phyloP scores from a whole-genome alignment of 2,113 vertebrate genomes.

The Psilopogon haemacephalus region DNA sequence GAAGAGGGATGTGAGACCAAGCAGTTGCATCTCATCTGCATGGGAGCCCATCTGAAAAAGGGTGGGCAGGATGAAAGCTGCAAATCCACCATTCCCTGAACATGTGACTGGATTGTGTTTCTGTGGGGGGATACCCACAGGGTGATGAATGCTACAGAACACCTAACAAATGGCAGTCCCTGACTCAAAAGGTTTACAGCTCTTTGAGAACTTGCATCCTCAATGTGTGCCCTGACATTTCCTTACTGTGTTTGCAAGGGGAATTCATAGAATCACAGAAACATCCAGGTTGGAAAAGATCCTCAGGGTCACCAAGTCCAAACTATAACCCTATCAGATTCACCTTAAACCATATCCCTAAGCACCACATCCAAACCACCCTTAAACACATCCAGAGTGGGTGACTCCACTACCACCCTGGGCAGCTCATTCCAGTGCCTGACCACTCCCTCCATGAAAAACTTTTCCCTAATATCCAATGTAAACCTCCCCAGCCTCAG shows the following conservation, averaged over 20 bases:
- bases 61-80: neutral
- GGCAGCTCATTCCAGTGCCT: too few relatives aligned
- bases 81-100: neutral
- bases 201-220: neutral
- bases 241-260: neutral
- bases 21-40: accelerated
- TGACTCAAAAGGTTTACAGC: neutral
- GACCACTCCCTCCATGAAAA: too few relatives aligned
- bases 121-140: neutral
- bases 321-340: too few relatives aligned
- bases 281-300: too few relatives aligned
- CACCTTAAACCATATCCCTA: too few relatives aligned
- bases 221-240: neutral
- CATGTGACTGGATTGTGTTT: neutral
- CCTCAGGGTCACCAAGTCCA: too few relatives aligned
- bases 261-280: neutral
- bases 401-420: too few relatives aligned
- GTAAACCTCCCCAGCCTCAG: too few relatives aligned
- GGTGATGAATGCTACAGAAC: neutral
- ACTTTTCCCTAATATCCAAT: too few relatives aligned
- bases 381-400: too few relatives aligned
- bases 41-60: neutral
- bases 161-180: neutral
- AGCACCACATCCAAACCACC: too few relatives aligned
- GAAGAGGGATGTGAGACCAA: neutral